Conservation (phyloP, 2,113 vertebrate genomes). For the Falcunculus frontatus region DNA sequence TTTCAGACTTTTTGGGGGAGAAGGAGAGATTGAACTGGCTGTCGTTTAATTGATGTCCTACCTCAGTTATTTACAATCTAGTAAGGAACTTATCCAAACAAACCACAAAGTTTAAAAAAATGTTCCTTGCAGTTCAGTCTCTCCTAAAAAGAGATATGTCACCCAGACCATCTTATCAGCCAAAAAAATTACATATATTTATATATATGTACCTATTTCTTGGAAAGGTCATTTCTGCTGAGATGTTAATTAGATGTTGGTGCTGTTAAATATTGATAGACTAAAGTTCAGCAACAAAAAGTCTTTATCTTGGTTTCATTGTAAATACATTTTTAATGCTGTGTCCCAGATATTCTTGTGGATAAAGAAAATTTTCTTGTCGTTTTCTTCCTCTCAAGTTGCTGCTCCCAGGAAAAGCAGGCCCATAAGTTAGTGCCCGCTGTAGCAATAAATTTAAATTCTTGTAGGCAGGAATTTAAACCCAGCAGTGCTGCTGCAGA, state of each 20-base stretch:
- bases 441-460: background rate
- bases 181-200: background rate
- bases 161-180: background rate
- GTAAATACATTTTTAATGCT: background rate
- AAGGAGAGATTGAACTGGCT: background rate
- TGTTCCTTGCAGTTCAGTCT: background rate
- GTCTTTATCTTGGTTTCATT: background rate
- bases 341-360: background rate
- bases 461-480: background rate
- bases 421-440: background rate
- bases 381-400: background rate
- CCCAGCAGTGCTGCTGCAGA: background rate
- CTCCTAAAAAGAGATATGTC: background rate
- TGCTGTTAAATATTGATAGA: background rate
- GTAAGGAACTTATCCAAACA: background rate
- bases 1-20: background rate
- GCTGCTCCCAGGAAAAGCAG: background rate
- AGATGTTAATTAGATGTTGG: background rate
- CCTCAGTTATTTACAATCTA: background rate
- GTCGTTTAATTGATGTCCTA: background rate
- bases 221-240: background rate
- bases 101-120: background rate
- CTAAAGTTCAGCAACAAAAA: background rate
- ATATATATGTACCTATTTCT: background rate
- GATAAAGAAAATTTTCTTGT: background rate